Evolutionary conservation across 1,140 invertebrate genomes (phyloP).

Genomic region (Idris sp.): DNA sequence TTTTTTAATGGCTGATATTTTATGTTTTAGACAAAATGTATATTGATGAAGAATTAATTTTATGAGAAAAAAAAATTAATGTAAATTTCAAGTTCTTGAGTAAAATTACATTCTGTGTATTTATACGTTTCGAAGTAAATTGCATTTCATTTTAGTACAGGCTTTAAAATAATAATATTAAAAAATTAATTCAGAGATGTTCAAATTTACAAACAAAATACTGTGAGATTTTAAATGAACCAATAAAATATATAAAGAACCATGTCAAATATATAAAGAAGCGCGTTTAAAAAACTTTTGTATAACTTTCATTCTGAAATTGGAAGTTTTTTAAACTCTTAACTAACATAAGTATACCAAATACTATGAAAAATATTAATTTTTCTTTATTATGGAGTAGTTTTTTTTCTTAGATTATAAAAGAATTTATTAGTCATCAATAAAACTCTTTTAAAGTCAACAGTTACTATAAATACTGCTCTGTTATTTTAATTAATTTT

Average conservation of each 20-base stretch:
- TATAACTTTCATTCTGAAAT: slow-evolving; percentile 3
- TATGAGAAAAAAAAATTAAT: too few species aligned
- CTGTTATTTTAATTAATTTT: too few species aligned
- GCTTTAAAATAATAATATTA: neutral
- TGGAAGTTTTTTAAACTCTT: slow-evolving; percentile 12
- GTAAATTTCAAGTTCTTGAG: too few species aligned
- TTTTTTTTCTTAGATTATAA: too few species aligned
- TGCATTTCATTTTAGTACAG: neutral
- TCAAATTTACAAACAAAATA: slow-evolving; percentile 4
- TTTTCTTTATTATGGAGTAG: too few species aligned
- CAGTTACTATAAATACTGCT: too few species aligned
- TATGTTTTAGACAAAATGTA: too few species aligned
- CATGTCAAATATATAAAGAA: slow-evolving; percentile 3
- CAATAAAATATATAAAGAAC: slow-evolving; percentile 4
- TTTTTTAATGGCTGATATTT: neutral
- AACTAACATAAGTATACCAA: slow-evolving; percentile 19
- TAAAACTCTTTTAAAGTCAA: too few species aligned
- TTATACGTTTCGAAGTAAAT: too few species aligned
- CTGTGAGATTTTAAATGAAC: slow-evolving; percentile 2
- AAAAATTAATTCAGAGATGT: neutral
- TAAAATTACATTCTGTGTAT: too few species aligned
- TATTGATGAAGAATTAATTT: neutral
- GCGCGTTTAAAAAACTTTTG: slow-evolving; percentile 1
- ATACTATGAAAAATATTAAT: neutral
- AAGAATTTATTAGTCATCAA: too few species aligned